Evolutionary conservation across 1,140 invertebrate species (phyloP).

Genomic region (Leucophenga varia): DNA sequence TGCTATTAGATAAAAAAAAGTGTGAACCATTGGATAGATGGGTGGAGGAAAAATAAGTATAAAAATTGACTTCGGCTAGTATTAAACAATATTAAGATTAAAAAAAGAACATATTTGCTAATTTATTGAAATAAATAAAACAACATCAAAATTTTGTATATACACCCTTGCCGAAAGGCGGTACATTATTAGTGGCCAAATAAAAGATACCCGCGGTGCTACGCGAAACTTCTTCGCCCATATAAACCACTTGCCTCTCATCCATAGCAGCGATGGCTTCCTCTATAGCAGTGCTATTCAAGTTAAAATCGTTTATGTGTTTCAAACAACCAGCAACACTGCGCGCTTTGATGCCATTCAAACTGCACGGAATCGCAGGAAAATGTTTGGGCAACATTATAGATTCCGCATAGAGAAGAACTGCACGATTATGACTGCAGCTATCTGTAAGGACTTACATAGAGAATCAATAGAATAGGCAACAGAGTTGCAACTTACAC

Average conservation of each 20-base stretch:
- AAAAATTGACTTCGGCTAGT: too few species aligned
- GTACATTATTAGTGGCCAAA: conserved; percentile 38
- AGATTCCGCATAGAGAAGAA: conserved; percentile 43
- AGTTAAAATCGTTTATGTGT: neutral
- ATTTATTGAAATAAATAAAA: neutral
- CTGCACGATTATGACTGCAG: conserved; percentile 50
- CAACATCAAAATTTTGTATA: conserved; percentile 12
- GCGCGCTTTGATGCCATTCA: conserved; percentile 20
- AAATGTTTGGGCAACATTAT: conserved; percentile 37
- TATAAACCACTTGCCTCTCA: conserved; percentile 25
- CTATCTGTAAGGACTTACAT: conserved; percentile 26
- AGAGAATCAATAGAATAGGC: neutral
- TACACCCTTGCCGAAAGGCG: conserved; percentile 42
- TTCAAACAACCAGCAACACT: conserved; percentile 13
- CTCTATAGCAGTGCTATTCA: conserved; percentile 5
- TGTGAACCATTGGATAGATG: too few species aligned
- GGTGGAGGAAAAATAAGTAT: too few species aligned
- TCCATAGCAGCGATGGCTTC: conserved; percentile 5
- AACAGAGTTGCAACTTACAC: conserved; percentile 23
- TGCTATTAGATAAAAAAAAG: too few species aligned
- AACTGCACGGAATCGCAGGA: conserved; percentile 31
- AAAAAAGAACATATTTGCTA: too few species aligned
- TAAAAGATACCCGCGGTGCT: conserved; percentile 39
- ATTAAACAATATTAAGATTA: too few species aligned
- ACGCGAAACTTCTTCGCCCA: conserved; percentile 40